Percentiles rank a stretch among this genome's conserved stretches.
Evolutionary conservation across 2,888 invertebrate genomes (phyloP).

Genomic region (Noctua comes): DNA sequence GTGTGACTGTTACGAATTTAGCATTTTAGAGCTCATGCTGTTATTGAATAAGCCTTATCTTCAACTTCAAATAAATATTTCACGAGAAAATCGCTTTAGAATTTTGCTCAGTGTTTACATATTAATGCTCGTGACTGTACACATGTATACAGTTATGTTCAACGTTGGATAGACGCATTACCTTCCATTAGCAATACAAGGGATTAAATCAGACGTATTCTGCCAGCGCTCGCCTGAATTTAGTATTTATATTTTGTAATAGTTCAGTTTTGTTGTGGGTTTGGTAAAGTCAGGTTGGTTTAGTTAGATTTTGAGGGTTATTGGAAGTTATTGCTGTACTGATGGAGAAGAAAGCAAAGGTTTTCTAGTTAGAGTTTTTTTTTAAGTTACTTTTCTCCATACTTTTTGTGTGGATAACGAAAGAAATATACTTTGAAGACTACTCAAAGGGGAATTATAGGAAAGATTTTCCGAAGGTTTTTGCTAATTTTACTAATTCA

Average conservation of each 20-base stretch:
- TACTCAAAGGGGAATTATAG: no score
- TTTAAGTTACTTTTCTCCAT: no score
- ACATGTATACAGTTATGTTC: conserved; percentile 10
- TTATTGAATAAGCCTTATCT: not conserved
- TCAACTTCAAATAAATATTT: not conserved
- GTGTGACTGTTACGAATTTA: not conserved
- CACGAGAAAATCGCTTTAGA: not conserved
- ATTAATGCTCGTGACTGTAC: not conserved
- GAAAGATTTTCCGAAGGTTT: not conserved
- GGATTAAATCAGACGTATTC: conserved; percentile 81
- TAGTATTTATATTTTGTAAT: conserved; percentile 53
- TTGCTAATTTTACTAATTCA: not conserved
- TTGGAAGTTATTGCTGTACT: not conserved
- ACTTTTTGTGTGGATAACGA: no score
- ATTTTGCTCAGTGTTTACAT: not conserved
- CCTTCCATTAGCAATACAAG: conserved; percentile 70
- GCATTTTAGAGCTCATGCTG: not conserved
- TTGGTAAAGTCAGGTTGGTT: conserved; percentile 36
- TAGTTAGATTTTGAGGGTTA: not conserved
- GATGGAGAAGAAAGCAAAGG: not conserved
- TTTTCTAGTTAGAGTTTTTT: no score
- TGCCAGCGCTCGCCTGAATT: conserved; percentile 50
- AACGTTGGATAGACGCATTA: conserved; percentile 35
- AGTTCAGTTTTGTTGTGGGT: conserved; percentile 23
- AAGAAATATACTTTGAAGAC: no score